A percentile compares a stretch with the other conserved stretches of the same genome.
phyloP scores from a whole-genome alignment of 2,113 vertebrate genomes.

The Lanius collurio region DNA sequence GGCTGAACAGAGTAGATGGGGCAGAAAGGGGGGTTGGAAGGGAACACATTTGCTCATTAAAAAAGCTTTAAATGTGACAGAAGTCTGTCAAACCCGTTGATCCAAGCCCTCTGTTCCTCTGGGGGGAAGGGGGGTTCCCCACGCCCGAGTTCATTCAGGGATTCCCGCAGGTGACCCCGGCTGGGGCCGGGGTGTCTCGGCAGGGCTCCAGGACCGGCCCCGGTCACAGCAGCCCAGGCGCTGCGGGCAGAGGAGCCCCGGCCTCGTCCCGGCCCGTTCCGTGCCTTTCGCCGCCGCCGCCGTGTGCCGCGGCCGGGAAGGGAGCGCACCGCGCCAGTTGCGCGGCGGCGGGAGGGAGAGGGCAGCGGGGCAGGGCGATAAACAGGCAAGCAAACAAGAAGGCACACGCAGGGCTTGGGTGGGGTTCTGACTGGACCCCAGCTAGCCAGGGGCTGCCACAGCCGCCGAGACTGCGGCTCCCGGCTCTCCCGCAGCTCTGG shows the following conservation, averaged over 20 bases:
- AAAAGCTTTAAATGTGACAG: background rate
- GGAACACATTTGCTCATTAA: slow-evolving; percentile 28
- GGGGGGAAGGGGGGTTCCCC: too few species aligned
- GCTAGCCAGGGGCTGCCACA: background rate
- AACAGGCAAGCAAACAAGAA: background rate
- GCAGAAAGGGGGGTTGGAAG: slow-evolving; percentile 17
- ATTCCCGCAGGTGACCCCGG: background rate
- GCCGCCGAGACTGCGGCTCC: background rate
- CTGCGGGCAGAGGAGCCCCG: background rate
- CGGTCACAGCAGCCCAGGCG: fast-evolving
- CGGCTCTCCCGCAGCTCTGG: background rate
- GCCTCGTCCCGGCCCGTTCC: background rate
- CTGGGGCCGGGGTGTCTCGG: background rate
- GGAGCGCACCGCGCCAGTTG: background rate
- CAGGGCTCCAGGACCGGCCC: background rate
- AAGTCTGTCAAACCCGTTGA: background rate
- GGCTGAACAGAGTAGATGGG: slow-evolving; percentile 50
- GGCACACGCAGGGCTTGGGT: background rate
- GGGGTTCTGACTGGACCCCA: background rate
- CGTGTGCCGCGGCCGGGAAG: fast-evolving
- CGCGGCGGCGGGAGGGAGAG: background rate
- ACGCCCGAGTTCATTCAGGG: background rate
- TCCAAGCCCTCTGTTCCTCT: background rate
- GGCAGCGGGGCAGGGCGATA: background rate
- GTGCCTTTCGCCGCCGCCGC: fast-evolving